phyloP scores from a whole-genome alignment of 2,113 vertebrate genomes.

The Natator depressus region DNA sequence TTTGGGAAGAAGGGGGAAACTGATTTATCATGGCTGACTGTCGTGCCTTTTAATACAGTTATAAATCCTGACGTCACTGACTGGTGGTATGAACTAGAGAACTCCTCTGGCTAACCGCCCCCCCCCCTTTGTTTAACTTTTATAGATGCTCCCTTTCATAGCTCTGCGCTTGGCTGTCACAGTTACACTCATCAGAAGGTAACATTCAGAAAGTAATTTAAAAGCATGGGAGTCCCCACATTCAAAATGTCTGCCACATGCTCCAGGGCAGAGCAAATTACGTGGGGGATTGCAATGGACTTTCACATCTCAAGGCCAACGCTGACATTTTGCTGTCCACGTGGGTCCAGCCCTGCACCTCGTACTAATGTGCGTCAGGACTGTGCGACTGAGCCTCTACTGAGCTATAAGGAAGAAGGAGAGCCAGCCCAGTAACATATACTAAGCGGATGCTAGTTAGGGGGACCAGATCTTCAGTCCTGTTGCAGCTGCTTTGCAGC shows the following conservation, averaged over 20 bases:
- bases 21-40: conserved; percentile 92
- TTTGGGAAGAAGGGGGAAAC: conserved; percentile 89
- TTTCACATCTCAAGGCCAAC: not conserved
- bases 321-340: not conserved
- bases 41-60: conserved; percentile 95
- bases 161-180: conserved; percentile 40
- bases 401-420: no score
- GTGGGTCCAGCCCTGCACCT: accelerated
- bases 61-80: conserved; percentile 88
- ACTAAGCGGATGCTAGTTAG: not conserved
- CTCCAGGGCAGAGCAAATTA: not conserved
- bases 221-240: not conserved
- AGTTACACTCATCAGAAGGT: not conserved
- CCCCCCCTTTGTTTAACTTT: conserved; percentile 42
- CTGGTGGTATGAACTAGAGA: conserved; percentile 49
- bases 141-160: conserved; percentile 48
- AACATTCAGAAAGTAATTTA: not conserved
- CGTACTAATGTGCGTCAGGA: not conserved
- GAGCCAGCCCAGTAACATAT: not conserved
- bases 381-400: no score
- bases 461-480: not conserved
- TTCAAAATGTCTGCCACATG: not conserved
- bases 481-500: not conserved
- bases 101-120: conserved; percentile 18
- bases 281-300: not conserved